Evolutionary conservation across 2,113 vertebrate genomes (phyloP).

Genomic region (Pelmatolapia mariae): DNA sequence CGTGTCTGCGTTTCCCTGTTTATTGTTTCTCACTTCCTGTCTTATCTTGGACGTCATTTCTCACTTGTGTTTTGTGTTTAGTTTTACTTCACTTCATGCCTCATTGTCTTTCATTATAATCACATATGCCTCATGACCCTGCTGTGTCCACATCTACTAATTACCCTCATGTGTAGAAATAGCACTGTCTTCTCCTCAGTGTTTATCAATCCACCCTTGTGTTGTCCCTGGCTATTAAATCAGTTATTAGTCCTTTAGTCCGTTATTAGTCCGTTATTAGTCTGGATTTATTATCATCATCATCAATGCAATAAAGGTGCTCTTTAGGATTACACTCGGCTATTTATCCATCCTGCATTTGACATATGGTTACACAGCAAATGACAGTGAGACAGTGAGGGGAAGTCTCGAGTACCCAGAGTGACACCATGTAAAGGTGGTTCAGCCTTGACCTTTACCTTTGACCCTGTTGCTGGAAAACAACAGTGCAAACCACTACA

Average conservation of each 20-base stretch:
- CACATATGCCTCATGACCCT: neutral
- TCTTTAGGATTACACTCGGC: neutral
- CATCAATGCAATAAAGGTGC: neutral
- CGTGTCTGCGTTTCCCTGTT: neutral
- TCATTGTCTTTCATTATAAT: neutral
- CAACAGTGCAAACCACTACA: neutral
- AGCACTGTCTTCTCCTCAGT: neutral
- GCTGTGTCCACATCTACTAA: neutral
- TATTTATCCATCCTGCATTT: neutral
- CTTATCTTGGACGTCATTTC: neutral
- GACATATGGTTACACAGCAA: neutral
- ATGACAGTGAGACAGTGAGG: neutral
- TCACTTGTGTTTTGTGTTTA: neutral
- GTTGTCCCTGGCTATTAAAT: neutral
- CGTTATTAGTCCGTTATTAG: neutral
- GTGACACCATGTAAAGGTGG: neutral
- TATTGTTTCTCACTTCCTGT: neutral
- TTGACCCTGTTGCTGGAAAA: neutral
- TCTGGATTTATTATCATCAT: neutral
- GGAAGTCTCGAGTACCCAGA: neutral
- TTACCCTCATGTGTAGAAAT: neutral
- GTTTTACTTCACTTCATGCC: neutral
- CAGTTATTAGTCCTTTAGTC: neutral
- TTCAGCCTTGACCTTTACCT: neutral
- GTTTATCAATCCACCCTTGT: neutral